Conservation (phyloP, 2,797 vertebrate genomes). For the Morelia viridis region DNA sequence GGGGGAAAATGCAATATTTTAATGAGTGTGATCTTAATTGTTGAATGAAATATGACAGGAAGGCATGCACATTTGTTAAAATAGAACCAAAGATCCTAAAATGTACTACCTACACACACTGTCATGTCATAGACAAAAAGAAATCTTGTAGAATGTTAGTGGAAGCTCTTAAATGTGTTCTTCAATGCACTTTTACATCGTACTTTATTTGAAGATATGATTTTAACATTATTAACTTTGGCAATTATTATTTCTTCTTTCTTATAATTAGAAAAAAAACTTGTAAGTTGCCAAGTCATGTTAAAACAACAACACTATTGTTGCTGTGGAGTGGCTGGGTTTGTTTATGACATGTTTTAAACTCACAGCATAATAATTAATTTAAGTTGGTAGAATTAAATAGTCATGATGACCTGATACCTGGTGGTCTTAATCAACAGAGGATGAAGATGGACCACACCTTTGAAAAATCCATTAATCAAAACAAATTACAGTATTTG, state of each 20-base stretch:
- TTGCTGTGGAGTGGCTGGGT: conserved; percentile 48
- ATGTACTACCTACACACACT: neutral
- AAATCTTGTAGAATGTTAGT: conserved; percentile 15
- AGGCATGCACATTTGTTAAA: neutral
- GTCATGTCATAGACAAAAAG: conserved; percentile 16
- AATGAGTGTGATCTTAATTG: neutral
- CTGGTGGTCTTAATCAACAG: conserved; percentile 65
- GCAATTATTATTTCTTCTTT: neutral
- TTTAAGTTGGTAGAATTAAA: conserved; percentile 55
- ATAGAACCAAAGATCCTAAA: conserved; percentile 2
- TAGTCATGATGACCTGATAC: conserved; percentile 65
- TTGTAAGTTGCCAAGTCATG: conserved; percentile 28
- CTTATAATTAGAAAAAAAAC: neutral
- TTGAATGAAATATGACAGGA: neutral
- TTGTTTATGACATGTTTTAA: conserved; percentile 58
- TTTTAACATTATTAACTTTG: conserved; percentile 32
- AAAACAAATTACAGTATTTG: conserved; percentile 63
- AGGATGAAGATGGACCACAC: conserved; percentile 57
- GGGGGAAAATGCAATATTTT: neutral
- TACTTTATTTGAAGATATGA: neutral
- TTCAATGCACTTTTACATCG: neutral
- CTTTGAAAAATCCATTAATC: conserved; percentile 70
- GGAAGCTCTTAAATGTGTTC: neutral
- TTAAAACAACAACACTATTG: conserved; percentile 38
- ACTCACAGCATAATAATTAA: conserved; percentile 60